Evolutionary conservation across 2,888 invertebrate genomes (phyloP).

Genomic region (Chrysolina oricalcia): DNA sequence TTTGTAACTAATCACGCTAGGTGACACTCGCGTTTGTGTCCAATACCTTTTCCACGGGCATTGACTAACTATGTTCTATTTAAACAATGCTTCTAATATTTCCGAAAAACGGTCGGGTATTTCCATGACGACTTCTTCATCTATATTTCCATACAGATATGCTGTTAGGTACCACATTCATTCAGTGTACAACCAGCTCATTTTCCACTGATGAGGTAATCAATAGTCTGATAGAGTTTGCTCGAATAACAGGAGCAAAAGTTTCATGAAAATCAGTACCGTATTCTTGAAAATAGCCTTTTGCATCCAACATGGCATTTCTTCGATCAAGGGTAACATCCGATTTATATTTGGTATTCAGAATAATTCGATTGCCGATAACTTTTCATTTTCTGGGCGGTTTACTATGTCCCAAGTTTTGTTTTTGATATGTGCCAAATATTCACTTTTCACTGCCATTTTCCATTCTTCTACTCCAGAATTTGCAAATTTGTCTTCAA

Average conservation of each 20-base stretch:
- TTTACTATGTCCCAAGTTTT: slow-evolving; percentile 17
- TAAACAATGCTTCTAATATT: too few relatives aligned
- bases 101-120: too few relatives aligned
- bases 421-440: not conserved
- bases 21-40: too few relatives aligned
- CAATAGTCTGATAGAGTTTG: slow-evolving; percentile 19
- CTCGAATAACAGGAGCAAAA: not conserved
- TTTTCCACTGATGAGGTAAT: not conserved
- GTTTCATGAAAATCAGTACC: too few relatives aligned
- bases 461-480: slow-evolving; percentile 45
- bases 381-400: not conserved
- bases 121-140: too few relatives aligned
- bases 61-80: too few relatives aligned
- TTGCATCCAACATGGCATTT: not conserved
- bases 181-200: slow-evolving; percentile 1
- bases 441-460: slow-evolving; percentile 38
- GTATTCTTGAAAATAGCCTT: slow-evolving; percentile 9
- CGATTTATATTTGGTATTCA: too few relatives aligned
- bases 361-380: not conserved
- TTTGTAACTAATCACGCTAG: too few relatives aligned
- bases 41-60: too few relatives aligned
- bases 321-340: slow-evolving; percentile 49
- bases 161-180: too few relatives aligned
- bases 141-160: not conserved
- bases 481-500: slow-evolving; percentile 30